Base-by-base conservation (phyloP, 1,140 invertebrate genomes). In the Adelges cooleyi region DNA sequence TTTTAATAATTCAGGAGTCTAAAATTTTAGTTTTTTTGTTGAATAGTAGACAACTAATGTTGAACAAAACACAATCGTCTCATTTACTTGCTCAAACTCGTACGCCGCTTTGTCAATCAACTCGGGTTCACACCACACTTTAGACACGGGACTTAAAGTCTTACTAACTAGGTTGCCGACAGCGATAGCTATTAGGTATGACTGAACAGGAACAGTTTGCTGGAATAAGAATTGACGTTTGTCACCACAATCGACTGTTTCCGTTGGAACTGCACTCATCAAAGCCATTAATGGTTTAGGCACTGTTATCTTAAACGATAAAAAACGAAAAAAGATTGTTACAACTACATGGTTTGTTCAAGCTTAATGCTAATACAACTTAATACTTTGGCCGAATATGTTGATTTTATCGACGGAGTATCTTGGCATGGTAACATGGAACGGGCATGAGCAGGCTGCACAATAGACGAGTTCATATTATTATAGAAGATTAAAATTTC, bases 361-460 rank as follows among this genome's bases (percentile, higher is more conserved):
- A 18, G 6, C 10, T 17, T 29, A n/a, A 17, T 9, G 25, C 33
- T 33, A 3, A n/a, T n/a, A 8, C 5, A 18, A 62, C 20, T n/a
- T n/a, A 29, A 52, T 68, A 72, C 74, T 77, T 77, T 81, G 3
- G 93, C 92, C 65, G 81, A 81, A 72, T 94, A 97, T 3, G 88
- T 86, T 66, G 83, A 82, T 77, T 97, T 98, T 0, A 94, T 86
- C n/a, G 82, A 80, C 3, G 94, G 93, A 0, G 92, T 89, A 76
- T 98, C 94, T 80, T 97, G 93, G 73, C 92, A 95, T 3, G 95
- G 94, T 13, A 95, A 66, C 65, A 96, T 82, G 9, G 90, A 89
- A 52, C 92, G 79, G 2, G 86, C 86, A 78, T 94, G 89, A 69
- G 95, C 93, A 11, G 93, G 85, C 85, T 94, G 72, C 65, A 77